Conservation (phyloP, 2,113 vertebrate genomes). For the Psettodes erumei region DNA sequence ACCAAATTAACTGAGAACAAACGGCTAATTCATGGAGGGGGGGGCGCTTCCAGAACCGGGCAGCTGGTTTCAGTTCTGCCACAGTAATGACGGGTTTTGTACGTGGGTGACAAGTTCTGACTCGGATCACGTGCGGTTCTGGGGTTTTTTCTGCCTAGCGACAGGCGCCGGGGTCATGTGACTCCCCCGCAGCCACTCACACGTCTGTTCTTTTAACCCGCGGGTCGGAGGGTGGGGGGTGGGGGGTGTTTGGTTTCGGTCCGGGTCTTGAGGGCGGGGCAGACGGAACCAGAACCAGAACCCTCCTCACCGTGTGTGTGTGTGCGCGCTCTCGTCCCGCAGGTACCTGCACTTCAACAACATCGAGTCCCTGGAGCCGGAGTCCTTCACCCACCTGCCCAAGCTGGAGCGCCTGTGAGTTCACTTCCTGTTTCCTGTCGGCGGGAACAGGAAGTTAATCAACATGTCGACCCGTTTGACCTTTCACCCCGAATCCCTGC, state of each 20-base stretch:
- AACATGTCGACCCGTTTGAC: too few species aligned
- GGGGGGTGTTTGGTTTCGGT: too few species aligned
- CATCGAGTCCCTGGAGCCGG: slow-evolving; percentile 95
- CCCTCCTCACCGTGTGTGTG: slow-evolving; percentile 47
- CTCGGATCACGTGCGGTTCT: slow-evolving; percentile 42
- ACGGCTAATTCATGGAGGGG: slow-evolving; percentile 57
- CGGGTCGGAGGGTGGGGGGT: neutral
- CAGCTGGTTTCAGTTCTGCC: slow-evolving; percentile 66
- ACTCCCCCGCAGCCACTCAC: too few species aligned
- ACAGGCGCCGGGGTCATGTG: too few species aligned
- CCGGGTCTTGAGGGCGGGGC: too few species aligned
- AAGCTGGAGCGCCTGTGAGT: slow-evolving; percentile 99
- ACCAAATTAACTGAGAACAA: slow-evolving; percentile 52
- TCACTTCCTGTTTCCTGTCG: neutral
- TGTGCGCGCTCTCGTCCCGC: slow-evolving; percentile 58
- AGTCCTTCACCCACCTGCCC: slow-evolving; percentile 94
- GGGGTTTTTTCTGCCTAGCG: too few species aligned
- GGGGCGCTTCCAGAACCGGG: slow-evolving; percentile 37
- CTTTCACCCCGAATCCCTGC: too few species aligned
- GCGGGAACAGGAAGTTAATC: too few species aligned
- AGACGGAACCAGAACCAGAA: too few species aligned
- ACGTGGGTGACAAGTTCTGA: slow-evolving; percentile 57
- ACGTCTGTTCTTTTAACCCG: neutral
- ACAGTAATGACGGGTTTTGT: slow-evolving; percentile 60
- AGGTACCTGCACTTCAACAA: slow-evolving; percentile 99